A percentile compares a stretch with the other conserved stretches of the same genome.
These are phyloP conservation scores for Gonatopus flavifemur DNA, from an alignment of 1,140 invertebrate genomes.

Conservation along the genomic window DNA sequence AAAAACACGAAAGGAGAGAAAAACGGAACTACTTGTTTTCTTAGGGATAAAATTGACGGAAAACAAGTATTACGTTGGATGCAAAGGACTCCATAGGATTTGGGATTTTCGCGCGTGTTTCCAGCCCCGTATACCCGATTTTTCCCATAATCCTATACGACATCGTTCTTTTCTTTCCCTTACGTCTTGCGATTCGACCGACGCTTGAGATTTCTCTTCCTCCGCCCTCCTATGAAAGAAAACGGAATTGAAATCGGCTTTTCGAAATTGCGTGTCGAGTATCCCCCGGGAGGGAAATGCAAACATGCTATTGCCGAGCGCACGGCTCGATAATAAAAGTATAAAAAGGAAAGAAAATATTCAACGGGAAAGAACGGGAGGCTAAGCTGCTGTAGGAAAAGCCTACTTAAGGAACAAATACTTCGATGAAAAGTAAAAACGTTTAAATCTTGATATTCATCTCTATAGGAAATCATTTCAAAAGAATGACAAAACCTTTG, in stretches of 20 bases:
- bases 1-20: neutral
- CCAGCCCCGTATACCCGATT: constrained; percentile 29
- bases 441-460: neutral
- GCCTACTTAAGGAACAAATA: constrained; percentile 8
- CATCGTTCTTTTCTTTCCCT: constrained; percentile 26
- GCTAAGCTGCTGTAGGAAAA: constrained; percentile 8
- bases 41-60: neutral
- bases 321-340: constrained; percentile 20
- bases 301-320: constrained; percentile 41
- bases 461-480: neutral
- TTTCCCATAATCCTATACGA: constrained; percentile 35
- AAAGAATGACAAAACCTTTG: too few species aligned
- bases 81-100: constrained; percentile 22
- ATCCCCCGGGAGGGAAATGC: constrained; percentile 46
- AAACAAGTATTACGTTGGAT: constrained; percentile 23
- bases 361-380: constrained; percentile 14
- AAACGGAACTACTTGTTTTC: too few species aligned
- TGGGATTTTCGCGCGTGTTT: constrained; percentile 40
- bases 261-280: constrained; percentile 49
- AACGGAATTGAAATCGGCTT: constrained; percentile 57
- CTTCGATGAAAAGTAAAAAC: neutral
- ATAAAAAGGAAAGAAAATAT: constrained; percentile 30
- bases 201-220: constrained; percentile 42
- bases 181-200: constrained; percentile 25
- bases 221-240: constrained; percentile 46